These are phyloP conservation scores for Ommatoiulus sabulosus DNA, from an alignment of 2,888 invertebrate genomes.

Conservation along the genomic window DNA sequence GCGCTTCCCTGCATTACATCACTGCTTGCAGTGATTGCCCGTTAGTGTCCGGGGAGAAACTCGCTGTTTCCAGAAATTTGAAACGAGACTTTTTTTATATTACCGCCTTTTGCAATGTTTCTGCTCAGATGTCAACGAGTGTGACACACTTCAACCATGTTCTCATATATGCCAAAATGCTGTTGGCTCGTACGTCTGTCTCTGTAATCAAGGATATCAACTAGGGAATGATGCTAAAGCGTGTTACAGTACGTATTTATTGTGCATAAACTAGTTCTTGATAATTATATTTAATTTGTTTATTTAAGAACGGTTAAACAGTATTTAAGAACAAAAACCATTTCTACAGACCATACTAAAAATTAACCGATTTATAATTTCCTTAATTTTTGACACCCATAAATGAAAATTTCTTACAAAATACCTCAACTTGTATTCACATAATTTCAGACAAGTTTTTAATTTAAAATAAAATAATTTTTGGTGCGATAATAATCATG, in stretches of 20 bases:
- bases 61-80: no score
- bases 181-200: slow-evolving; percentile 61
- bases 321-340: no score
- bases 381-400: background rate
- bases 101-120: background rate
- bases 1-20: background rate
- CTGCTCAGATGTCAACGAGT: slow-evolving; percentile 66
- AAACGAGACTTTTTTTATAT: background rate
- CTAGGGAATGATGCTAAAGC: slow-evolving; percentile 67
- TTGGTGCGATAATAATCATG: no score
- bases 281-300: slow-evolving; percentile 42
- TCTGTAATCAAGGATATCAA: slow-evolving; percentile 64
- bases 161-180: slow-evolving; percentile 63
- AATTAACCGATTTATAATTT: background rate
- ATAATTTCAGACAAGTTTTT: no score
- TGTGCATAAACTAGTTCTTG: background rate
- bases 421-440: no score
- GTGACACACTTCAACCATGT: slow-evolving; percentile 64
- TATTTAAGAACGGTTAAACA: no score
- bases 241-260: slow-evolving; percentile 66
- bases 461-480: no score
- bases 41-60: background rate
- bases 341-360: background rate
- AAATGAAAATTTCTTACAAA: no score
- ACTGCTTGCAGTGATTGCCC: slow-evolving; percentile 1